Percentiles rank a stretch among this genome's conserved stretches.
Evolutionary conservation across 2,888 invertebrate species (phyloP).

Genomic region (Serrognathus titanus): DNA sequence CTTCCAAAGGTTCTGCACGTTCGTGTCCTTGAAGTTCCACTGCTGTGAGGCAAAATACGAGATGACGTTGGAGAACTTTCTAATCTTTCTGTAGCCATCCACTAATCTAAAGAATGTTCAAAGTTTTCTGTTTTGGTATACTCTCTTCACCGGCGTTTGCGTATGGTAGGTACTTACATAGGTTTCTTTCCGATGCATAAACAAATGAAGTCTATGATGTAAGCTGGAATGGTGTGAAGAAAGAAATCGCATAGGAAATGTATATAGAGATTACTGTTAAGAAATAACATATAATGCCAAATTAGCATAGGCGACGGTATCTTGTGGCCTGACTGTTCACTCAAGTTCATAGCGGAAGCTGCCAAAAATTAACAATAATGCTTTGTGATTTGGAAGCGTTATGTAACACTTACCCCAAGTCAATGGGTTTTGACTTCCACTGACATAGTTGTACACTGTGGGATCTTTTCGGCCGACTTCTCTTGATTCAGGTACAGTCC

Average conservation of each 20-base stretch:
- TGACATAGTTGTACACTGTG: slow-evolving; percentile 72
- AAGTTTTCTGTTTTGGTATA: not conserved
- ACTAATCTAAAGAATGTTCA: slow-evolving; percentile 60
- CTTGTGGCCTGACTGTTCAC: slow-evolving; percentile 43
- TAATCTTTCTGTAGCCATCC: slow-evolving; percentile 74
- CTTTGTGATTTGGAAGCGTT: no score
- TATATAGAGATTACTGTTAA: slow-evolving; percentile 57
- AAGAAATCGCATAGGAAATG: slow-evolving; percentile 58
- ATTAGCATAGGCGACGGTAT: slow-evolving; percentile 57
- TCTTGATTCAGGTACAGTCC: no score
- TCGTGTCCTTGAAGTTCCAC: slow-evolving; percentile 54
- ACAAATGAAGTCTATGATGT: slow-evolving; percentile 10
- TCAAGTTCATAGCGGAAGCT: slow-evolving; percentile 1
- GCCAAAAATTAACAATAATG: not conserved
- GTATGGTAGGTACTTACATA: slow-evolving; percentile 50
- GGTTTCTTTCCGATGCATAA: slow-evolving; percentile 58
- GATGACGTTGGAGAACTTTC: slow-evolving; percentile 70
- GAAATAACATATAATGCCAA: slow-evolving; percentile 61
- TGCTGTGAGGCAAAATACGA: slow-evolving; percentile 70
- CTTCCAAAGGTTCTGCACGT: slow-evolving; percentile 57
- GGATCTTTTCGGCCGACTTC: no score
- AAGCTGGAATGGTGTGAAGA: slow-evolving; percentile 61
- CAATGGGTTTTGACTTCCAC: slow-evolving; percentile 75
- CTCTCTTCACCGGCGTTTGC: no score
- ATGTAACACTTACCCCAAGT: slow-evolving; percentile 62